Evolutionary conservation across 2,113 vertebrate species (phyloP).

Genomic region (Spea multiplicata): DNA sequence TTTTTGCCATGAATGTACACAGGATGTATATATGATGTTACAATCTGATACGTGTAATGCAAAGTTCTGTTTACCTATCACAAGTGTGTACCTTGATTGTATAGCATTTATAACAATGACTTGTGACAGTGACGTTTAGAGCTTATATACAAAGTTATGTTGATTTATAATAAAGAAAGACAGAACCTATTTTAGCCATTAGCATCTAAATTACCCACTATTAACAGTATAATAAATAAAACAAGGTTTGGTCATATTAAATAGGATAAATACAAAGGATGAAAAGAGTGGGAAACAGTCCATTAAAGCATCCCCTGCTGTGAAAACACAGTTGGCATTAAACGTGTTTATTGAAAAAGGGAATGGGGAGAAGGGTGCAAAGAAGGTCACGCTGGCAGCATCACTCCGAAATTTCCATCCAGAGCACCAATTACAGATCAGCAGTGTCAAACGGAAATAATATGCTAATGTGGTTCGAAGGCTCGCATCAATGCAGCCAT

Average conservation of each 20-base stretch:
- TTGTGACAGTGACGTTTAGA: too few relatives aligned
- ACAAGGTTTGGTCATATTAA: not conserved
- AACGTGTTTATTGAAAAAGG: conserved; percentile 28
- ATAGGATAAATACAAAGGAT: conserved; percentile 17
- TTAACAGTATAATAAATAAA: conserved; percentile 10
- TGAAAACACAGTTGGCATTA: conserved; percentile 45
- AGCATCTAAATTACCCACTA: not conserved
- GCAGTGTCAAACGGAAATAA: conserved; percentile 38
- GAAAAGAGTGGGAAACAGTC: conserved; percentile 39
- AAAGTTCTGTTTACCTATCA: too few relatives aligned
- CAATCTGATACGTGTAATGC: too few relatives aligned
- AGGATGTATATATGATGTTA: too few relatives aligned
- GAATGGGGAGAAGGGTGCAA: conserved; percentile 7
- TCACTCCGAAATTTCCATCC: not conserved
- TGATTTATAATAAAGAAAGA: not conserved
- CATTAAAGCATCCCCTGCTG: conserved; percentile 41
- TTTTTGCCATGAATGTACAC: too few relatives aligned
- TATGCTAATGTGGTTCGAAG: conserved; percentile 26
- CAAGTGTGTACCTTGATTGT: too few relatives aligned
- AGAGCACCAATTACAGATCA: conserved; percentile 33
- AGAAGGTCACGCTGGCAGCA: not conserved
- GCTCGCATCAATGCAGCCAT: not conserved
- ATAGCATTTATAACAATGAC: too few relatives aligned
- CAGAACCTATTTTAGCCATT: not conserved
- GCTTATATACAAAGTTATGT: too few relatives aligned